Base-by-base conservation (phyloP, 2,888 invertebrate genomes). In the Gastrophysa polygoni region DNA sequence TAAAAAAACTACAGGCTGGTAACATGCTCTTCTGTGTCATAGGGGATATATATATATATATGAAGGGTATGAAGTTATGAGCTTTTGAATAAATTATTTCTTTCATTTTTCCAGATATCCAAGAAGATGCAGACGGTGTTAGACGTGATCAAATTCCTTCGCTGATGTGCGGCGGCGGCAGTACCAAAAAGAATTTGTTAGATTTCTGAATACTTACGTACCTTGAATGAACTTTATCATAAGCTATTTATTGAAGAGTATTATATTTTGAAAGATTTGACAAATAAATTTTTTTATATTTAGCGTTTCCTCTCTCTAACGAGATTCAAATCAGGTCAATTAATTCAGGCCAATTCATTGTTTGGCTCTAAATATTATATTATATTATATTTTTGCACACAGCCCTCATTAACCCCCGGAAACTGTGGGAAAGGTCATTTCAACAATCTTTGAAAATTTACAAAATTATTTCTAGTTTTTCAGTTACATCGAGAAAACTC, bases 141-240 rank as follows among this genome's bases (percentile, higher is more conserved):
- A 69, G 62, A 51, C 74, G 65, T 28, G 88, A 88, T 74, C 87
- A 87, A 77, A 83, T 88, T 32, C 79, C 83, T 24, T 82, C 85
- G 7, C 76, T 85, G n/a, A 84, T 85, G 54, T 89, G 89, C 77
- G 85, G 85, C 77, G 85, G 85, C 44, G 85, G 86, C 67, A 83
- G 83, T 67, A 84, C 82, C 72, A 88, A 86, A 75, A 86, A 58
- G 28, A 59, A 84, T 76, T 83, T 86, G 73, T 83, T 90, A 71
- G 90, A 90, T 75, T 90, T 90, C 82, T 89, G 82, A 84, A 62
- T 48, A 50, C 54, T 57, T 57, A 51, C 32, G 67, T 70, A 68
- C 64, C 67, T 68, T 65, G 59, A 62, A 66, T 62, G 52, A 64
- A 68, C 63, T 56, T 57, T 67, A 60, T 57, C 57, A 51, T 63